phyloP scores from a whole-genome alignment of 2,113 vertebrate species.

The Nestor notabilis region DNA sequence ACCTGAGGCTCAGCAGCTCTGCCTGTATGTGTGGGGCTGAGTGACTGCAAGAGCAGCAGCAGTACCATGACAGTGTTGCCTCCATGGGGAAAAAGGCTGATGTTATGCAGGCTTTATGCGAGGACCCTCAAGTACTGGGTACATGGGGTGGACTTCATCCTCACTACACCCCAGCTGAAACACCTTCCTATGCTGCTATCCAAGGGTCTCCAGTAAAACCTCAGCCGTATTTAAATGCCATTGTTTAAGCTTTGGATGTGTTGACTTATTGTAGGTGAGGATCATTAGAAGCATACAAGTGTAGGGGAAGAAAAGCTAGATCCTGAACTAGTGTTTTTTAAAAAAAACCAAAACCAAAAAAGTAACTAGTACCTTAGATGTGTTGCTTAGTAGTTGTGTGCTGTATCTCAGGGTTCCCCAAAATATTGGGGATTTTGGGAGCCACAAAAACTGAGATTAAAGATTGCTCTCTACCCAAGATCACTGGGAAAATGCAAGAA shows the following conservation, averaged over 20 bases:
- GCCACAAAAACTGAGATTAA: not conserved
- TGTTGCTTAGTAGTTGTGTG: not conserved
- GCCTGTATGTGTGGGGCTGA: accelerated
- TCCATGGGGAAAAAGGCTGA: not conserved
- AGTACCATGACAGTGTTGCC: accelerated
- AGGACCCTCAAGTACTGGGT: not conserved
- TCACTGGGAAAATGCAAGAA: not conserved
- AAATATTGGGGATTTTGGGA: not conserved
- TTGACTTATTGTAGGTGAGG: not conserved
- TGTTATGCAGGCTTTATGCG: not conserved
- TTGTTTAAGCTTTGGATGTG: not conserved
- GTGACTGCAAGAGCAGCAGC: not conserved
- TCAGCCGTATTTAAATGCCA: not conserved
- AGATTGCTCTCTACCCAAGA: not conserved
- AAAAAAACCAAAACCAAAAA: not conserved
- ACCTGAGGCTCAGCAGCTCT: not conserved
- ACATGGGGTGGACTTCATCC: not conserved
- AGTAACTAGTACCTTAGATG: not conserved
- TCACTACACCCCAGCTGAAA: not conserved
- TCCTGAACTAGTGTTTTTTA: not conserved
- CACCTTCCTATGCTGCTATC: accelerated
- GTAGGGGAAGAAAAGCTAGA: not conserved
- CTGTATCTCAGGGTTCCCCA: not conserved
- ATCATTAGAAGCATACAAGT: not conserved
- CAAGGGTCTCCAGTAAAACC: not conserved